phyloP scores from a whole-genome alignment of 2,888 invertebrate species.

The Rhagophthalmus giganteus region DNA sequence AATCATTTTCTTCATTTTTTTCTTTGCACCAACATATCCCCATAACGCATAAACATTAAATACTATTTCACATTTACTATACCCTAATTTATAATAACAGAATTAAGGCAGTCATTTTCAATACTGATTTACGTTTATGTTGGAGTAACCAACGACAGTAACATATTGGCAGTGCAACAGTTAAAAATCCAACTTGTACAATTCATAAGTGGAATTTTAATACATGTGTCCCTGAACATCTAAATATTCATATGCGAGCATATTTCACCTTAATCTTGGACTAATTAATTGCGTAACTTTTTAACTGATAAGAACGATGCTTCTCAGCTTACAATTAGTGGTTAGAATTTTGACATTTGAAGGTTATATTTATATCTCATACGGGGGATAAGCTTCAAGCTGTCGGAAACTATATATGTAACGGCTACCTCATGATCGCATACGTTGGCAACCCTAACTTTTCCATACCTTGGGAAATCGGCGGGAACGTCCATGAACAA shows the following conservation, averaged over 20 bases:
- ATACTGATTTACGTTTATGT: constrained; percentile 41
- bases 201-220: constrained; percentile 13
- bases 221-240: constrained; percentile 9
- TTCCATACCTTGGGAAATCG: too few species aligned
- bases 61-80: constrained; percentile 20
- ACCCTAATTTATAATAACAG: constrained; percentile 15
- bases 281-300: not conserved
- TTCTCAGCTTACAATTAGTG: constrained; percentile 4
- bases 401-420: too few species aligned
- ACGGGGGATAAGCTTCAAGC: too few species aligned
- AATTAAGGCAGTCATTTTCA: constrained; percentile 18
- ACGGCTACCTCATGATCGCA: not conserved
- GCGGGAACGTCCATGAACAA: too few species aligned
- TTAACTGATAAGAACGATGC: constrained; percentile 4
- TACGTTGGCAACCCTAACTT: too few species aligned
- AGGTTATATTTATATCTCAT: too few species aligned
- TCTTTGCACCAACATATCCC: constrained; percentile 78
- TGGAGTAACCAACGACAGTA: constrained; percentile 47
- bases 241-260: constrained; percentile 1
- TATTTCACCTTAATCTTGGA: constrained; percentile 3
- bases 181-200: constrained; percentile 17
- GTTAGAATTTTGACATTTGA: constrained; percentile 14
- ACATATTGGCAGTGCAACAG: constrained; percentile 40
- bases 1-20: constrained; percentile 60
- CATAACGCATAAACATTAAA: constrained; percentile 59